A percentile compares a stretch with the other conserved stretches of the same genome.
Conservation (phyloP, 2,797 vertebrate genomes). For the Eidolon dupreanum region DNA sequence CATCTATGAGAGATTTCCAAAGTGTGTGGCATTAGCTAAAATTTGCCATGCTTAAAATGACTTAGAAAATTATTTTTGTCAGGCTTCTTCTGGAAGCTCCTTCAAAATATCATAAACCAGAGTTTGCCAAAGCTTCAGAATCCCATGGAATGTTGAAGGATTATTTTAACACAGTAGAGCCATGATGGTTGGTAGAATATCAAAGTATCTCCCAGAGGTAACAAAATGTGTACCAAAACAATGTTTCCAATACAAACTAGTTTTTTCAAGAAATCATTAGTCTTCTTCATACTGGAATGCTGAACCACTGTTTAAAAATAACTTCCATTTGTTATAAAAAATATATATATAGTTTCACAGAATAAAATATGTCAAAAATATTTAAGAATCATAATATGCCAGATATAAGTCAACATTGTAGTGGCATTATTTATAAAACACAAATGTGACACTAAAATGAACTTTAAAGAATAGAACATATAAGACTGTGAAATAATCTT, state of each 20-base stretch:
- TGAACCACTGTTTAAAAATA: slow-evolving; percentile 56
- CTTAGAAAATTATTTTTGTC: neutral
- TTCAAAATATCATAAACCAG: slow-evolving; percentile 43
- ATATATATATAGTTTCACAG: neutral
- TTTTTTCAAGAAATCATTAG: slow-evolving; percentile 25
- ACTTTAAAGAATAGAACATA: neutral
- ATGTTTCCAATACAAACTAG: neutral
- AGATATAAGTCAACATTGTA: slow-evolving; percentile 52
- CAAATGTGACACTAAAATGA: slow-evolving; percentile 53
- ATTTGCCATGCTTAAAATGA: neutral
- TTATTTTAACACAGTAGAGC: slow-evolving; percentile 14
- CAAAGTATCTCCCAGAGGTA: slow-evolving; percentile 25
- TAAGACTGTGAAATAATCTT: slow-evolving; percentile 1
- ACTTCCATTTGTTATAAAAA: slow-evolving; percentile 65
- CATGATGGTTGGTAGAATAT: neutral
- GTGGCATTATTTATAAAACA: slow-evolving; percentile 51
- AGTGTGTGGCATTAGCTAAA: slow-evolving; percentile 4
- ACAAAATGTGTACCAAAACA: slow-evolving; percentile 12
- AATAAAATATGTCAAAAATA: slow-evolving; percentile 44
- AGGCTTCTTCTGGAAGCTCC: neutral
- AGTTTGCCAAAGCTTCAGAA: slow-evolving; percentile 22
- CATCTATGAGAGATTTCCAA: neutral
- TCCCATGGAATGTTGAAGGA: neutral
- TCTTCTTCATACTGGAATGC: slow-evolving; percentile 26
- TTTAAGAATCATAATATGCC: slow-evolving; percentile 43